Percentiles rank a stretch among this genome's conserved stretches.
These are phyloP conservation scores for Thamnaconus septentrionalis DNA, from an alignment of 2,113 vertebrate species.

Conservation along the genomic window DNA sequence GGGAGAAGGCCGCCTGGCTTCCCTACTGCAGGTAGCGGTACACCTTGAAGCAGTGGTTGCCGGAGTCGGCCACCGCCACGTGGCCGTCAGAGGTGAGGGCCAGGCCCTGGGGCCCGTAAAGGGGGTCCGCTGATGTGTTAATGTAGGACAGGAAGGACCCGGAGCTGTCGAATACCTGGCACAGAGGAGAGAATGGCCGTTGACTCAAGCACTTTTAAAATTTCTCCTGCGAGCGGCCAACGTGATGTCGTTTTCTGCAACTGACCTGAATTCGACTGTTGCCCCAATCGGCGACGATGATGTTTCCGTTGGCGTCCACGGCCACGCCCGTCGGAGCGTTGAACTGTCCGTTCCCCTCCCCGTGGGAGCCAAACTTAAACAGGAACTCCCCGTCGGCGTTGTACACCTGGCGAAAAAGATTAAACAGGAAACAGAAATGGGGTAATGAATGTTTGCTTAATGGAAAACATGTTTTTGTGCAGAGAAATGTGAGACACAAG, in stretches of 20 bases:
- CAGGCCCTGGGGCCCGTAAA: conserved; percentile 93
- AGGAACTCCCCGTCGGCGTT: conserved; percentile 95
- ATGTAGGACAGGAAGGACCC: conserved; percentile 97
- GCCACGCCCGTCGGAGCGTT: conserved; percentile 95
- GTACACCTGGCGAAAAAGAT: conserved; percentile 82
- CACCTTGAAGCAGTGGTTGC: conserved; percentile 98
- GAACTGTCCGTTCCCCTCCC: conserved; percentile 96
- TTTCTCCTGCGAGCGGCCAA: not conserved
- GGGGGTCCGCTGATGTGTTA: conserved; percentile 92
- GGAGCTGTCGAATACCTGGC: conserved; percentile 90
- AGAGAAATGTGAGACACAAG: not conserved
- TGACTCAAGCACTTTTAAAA: not conserved
- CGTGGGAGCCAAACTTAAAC: conserved; percentile 97
- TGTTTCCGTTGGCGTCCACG: conserved; percentile 91
- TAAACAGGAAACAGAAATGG: conserved; percentile 3
- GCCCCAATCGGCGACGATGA: conserved; percentile 97
- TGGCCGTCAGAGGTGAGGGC: conserved; percentile 95
- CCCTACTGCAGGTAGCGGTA: conserved; percentile 95
- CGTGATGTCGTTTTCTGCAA: not conserved
- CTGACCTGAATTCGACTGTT: conserved; percentile 96
- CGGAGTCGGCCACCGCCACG: conserved; percentile 93
- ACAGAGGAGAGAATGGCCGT: not conserved
- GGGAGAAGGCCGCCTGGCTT: conserved; percentile 4
- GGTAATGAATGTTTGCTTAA: not conserved
- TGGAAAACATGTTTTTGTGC: not conserved